Conservation (phyloP, 1,140 invertebrate species). For the Latrodectus geometricus region DNA sequence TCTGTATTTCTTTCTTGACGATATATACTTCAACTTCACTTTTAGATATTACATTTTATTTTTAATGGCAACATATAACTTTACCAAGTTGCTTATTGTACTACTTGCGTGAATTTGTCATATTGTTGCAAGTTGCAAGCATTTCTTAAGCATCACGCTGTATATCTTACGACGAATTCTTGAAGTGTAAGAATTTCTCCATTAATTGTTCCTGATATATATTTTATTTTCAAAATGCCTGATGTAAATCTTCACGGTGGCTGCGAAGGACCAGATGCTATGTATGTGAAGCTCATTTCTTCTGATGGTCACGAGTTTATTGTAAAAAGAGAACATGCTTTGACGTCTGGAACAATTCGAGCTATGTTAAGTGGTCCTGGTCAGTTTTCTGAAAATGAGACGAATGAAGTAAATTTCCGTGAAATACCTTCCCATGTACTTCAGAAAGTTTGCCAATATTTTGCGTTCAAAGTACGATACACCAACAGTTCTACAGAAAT, state of each 20-base stretch:
- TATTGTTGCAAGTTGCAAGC: no score
- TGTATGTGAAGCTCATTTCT: constrained; percentile 98
- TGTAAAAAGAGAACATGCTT: constrained; percentile 95
- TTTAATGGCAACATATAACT: no score
- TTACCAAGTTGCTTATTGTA: no score
- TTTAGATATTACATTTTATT: no score
- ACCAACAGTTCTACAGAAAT: constrained; percentile 99
- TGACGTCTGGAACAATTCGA: constrained; percentile 98
- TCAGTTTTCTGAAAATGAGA: constrained; percentile 99
- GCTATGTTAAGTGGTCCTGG: constrained; percentile 90
- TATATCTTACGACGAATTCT: no score
- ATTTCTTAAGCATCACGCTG: no score
- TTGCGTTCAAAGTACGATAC: constrained; percentile 99
- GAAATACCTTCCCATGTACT: constrained; percentile 99
- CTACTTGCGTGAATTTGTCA: no score
- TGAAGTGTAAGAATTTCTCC: no score
- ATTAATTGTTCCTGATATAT: no score
- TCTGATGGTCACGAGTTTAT: constrained; percentile 98
- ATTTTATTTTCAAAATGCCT: not conserved
- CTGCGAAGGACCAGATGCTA: constrained; percentile 97
- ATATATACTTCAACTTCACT: no score
- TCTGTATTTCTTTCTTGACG: no score
- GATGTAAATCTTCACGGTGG: constrained; percentile 81
- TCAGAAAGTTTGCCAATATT: constrained; percentile 99
- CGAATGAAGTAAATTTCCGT: constrained; percentile 98